Conservation (phyloP, 2,113 vertebrate species). For the Laticauda laticaudata region DNA sequence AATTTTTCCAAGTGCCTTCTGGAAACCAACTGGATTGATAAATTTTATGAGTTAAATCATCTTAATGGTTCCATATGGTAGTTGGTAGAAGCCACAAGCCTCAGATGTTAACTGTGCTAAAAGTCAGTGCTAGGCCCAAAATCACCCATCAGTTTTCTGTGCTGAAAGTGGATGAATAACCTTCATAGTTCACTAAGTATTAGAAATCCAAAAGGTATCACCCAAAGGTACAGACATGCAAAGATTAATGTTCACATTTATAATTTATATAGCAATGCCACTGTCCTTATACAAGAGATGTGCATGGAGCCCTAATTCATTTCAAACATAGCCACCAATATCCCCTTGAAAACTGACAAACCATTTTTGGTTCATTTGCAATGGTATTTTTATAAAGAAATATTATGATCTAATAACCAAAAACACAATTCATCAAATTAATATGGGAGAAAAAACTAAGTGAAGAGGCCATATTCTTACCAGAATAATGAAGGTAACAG, state of each 20-base stretch:
- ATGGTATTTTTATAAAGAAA: background rate
- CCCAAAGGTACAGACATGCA: background rate
- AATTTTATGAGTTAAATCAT: background rate
- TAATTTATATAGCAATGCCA: background rate
- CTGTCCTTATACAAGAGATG: background rate
- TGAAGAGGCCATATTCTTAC: slow-evolving; percentile 74
- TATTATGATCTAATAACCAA: background rate
- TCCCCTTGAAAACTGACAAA: background rate
- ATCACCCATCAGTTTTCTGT: background rate
- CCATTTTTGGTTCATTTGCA: slow-evolving; percentile 11
- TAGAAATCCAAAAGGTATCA: background rate
- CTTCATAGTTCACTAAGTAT: background rate
- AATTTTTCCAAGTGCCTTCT: background rate
- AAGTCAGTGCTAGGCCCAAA: background rate
- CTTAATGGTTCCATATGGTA: background rate
- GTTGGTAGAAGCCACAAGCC: background rate
- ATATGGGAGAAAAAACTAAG: background rate
- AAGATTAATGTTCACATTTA: background rate
- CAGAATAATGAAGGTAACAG: slow-evolving; percentile 97
- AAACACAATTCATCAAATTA: background rate
- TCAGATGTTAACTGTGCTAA: background rate
- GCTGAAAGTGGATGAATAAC: background rate
- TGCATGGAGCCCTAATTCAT: background rate
- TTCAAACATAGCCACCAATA: background rate
- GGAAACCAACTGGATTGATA: background rate